phyloP scores from a whole-genome alignment of 2,797 vertebrate genomes.

The Sciurus carolinensis region DNA sequence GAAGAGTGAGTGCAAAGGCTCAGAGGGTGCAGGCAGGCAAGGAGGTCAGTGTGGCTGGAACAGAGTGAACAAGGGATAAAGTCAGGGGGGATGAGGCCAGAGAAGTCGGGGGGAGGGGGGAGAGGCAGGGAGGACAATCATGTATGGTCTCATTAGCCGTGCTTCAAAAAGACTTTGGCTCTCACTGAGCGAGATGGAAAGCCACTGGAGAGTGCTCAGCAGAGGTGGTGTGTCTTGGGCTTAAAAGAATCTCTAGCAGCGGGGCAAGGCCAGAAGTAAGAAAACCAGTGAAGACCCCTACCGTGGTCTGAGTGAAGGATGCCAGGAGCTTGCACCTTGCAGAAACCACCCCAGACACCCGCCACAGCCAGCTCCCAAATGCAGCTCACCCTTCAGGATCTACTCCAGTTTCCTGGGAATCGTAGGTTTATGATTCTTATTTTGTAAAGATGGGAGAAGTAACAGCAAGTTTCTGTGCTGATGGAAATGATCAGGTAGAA shows the following conservation, averaged over 20 bases:
- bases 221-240: neutral
- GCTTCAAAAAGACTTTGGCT: neutral
- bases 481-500: neutral
- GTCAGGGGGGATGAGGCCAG: neutral
- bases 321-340: neutral
- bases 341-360: too few relatives aligned
- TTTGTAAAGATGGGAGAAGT: neutral
- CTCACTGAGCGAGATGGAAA: neutral
- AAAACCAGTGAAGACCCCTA: neutral
- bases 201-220: neutral
- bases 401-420: neutral
- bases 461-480: neutral
- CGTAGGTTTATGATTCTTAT: neutral
- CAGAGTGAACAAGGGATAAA: neutral
- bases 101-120: too few relatives aligned
- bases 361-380: neutral
- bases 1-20: neutral
- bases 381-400: neutral
- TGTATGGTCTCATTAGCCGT: fast-evolving
- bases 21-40: neutral
- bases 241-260: neutral
- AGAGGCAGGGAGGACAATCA: neutral
- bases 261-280: neutral
- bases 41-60: neutral
- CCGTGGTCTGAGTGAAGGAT: neutral